A percentile compares a stretch with the other conserved stretches of the same genome.
These are phyloP conservation scores for Clarias pachynema DNA, from an alignment of 2,797 vertebrate genomes.

Conservation along the genomic window DNA sequence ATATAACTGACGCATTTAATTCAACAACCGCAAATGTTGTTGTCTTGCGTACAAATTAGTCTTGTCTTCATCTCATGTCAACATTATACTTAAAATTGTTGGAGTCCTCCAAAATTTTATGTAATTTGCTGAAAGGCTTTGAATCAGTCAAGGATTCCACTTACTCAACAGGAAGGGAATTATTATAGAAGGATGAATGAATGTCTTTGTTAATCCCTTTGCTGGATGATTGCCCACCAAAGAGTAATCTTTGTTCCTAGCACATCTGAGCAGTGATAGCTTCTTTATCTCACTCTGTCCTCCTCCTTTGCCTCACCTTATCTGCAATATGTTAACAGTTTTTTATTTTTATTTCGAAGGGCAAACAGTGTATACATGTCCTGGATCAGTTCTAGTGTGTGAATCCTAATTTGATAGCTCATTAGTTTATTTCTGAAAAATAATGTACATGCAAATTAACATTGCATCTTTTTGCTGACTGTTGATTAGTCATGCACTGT, in stretches of 20 bases:
- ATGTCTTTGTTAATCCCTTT: constrained; percentile 49
- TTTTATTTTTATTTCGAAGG: background rate
- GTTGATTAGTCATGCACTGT: background rate
- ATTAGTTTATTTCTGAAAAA: background rate
- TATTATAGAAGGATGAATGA: constrained; percentile 45
- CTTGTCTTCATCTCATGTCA: background rate
- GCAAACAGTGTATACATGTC: background rate
- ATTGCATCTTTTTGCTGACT: background rate
- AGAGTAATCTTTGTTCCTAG: constrained; percentile 27
- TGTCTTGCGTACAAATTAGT: background rate
- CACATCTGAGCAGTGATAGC: constrained; percentile 27
- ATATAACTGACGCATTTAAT: background rate
- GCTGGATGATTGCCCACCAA: constrained; percentile 31
- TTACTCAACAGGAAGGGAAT: constrained; percentile 44
- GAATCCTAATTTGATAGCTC: too few relatives aligned
- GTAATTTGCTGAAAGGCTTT: constrained; percentile 3
- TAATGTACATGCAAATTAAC: background rate
- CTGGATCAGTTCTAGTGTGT: background rate
- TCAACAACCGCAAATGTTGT: background rate
- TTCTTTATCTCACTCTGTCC: constrained; percentile 37
- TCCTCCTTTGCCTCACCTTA: constrained; percentile 10
- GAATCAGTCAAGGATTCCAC: constrained; percentile 6
- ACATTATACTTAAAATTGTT: background rate
- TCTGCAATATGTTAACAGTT: background rate
- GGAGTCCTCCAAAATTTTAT: background rate